These are phyloP conservation scores for Resseliella maxima DNA, from an alignment of 2,888 invertebrate genomes.

Conservation along the genomic window DNA sequence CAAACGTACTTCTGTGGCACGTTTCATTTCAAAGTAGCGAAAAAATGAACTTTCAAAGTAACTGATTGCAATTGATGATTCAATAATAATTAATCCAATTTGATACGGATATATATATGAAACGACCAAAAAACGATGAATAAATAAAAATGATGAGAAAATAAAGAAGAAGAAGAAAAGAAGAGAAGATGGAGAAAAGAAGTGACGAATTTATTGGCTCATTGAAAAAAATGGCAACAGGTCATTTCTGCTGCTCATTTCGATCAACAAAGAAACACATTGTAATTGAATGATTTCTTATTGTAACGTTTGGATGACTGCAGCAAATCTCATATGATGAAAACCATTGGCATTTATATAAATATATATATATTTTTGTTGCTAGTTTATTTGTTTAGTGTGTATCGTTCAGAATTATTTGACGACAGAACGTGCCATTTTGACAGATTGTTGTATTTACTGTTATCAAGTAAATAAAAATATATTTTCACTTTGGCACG, in stretches of 20 bases:
- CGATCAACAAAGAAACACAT: not conserved
- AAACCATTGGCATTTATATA: not conserved
- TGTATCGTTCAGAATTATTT: not conserved
- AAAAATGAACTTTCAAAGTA: constrained; percentile 3
- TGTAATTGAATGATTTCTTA: too few relatives aligned
- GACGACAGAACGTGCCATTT: constrained; percentile 19
- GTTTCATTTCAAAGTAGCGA: not conserved
- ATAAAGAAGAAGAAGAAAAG: too few relatives aligned
- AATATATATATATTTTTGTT: too few relatives aligned
- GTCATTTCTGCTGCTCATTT: not conserved
- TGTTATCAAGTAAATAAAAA: constrained; percentile 32
- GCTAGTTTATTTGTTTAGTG: not conserved
- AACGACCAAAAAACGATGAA: not conserved
- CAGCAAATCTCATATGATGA: not conserved
- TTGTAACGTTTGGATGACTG: too few relatives aligned
- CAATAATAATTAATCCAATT: constrained; percentile 39
- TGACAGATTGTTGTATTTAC: constrained; percentile 29
- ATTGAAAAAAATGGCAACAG: not conserved
- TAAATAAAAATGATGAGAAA: not conserved
- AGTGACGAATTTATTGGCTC: too few relatives aligned
- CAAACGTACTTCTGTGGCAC: not conserved
- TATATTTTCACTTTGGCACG: not conserved
- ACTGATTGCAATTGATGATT: constrained; percentile 34
- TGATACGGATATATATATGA: not conserved
- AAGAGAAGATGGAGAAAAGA: too few relatives aligned